phyloP scores from a whole-genome alignment of 2,888 invertebrate species.

The Agrochola circellaris region DNA sequence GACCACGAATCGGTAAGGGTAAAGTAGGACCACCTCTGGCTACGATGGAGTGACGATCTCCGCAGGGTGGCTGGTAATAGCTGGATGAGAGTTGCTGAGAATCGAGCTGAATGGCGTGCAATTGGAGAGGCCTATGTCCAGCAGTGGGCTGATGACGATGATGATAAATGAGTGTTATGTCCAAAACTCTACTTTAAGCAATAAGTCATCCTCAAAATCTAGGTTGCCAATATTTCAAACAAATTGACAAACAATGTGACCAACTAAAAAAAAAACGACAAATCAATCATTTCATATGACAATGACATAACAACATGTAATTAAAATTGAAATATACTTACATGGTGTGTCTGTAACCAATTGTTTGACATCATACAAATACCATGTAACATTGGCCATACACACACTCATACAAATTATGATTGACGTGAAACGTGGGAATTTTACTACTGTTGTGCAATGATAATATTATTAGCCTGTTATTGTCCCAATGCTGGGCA shows the following conservation, averaged over 20 bases:
- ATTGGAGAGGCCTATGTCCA: no score
- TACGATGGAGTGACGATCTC: no score
- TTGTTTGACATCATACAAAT: constrained; percentile 28
- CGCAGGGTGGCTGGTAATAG: no score
- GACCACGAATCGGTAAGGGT: no score
- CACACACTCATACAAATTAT: constrained; percentile 14
- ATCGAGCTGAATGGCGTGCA: no score
- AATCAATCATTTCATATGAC: constrained; percentile 15
- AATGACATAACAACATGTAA: constrained; percentile 12
- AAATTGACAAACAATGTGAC: not conserved
- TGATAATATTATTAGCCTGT: not conserved
- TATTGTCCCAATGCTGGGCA: not conserved
- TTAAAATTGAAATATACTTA: constrained; percentile 20
- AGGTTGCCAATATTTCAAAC: not conserved
- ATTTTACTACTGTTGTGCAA: constrained; percentile 22
- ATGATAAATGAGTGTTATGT: not conserved
- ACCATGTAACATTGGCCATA: constrained; percentile 25
- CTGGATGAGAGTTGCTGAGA: no score
- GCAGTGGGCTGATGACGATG: no score
- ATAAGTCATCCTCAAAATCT: not conserved
- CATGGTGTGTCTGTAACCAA: constrained; percentile 21
- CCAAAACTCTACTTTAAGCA: not conserved
- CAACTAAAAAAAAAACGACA: not conserved
- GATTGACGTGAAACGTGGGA: constrained; percentile 40
- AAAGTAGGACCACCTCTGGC: no score